Evolutionary conservation across 2,797 vertebrate genomes (phyloP).

Genomic region (Chelidonichthys spinosus): DNA sequence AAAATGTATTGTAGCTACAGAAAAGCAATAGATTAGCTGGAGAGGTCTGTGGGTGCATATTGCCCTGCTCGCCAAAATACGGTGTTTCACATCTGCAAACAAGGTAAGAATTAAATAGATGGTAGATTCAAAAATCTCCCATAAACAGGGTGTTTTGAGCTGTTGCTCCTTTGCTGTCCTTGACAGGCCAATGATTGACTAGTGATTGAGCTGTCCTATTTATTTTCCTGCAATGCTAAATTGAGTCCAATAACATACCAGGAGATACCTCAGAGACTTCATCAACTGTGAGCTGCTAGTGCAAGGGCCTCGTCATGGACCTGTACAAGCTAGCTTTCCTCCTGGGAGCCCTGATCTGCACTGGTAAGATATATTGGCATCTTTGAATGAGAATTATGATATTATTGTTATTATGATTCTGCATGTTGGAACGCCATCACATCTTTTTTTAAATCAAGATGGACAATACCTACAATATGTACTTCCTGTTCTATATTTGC

Average conservation of each 20-base stretch:
- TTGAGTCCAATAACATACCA: slow-evolving; percentile 44
- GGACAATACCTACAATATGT: not conserved
- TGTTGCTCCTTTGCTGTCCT: slow-evolving; percentile 67
- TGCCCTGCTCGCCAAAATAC: not conserved
- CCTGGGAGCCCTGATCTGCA: slow-evolving; percentile 69
- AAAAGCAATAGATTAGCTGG: not conserved
- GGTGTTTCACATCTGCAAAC: not conserved
- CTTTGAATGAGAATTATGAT: not conserved
- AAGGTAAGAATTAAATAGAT: not conserved
- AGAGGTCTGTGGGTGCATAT: not conserved
- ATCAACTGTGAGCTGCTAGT: slow-evolving; percentile 60
- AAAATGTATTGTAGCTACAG: not conserved
- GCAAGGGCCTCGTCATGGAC: slow-evolving; percentile 73
- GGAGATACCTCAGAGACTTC: slow-evolving; percentile 26
- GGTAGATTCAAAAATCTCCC: not conserved
- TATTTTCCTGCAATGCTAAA: slow-evolving; percentile 59
- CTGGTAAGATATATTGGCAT: slow-evolving; percentile 73
- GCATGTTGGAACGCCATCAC: not conserved
- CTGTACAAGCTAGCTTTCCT: slow-evolving; percentile 65
- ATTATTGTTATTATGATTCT: not conserved
- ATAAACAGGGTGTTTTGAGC: slow-evolving; percentile 74
- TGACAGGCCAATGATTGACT: slow-evolving; percentile 85
- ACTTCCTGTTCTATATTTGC: not conserved
- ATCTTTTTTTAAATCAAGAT: not conserved
- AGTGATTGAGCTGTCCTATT: slow-evolving; percentile 65